These are phyloP conservation scores for Leptoclinus maculatus DNA, from an alignment of 2,797 vertebrate genomes.

Conservation along the genomic window DNA sequence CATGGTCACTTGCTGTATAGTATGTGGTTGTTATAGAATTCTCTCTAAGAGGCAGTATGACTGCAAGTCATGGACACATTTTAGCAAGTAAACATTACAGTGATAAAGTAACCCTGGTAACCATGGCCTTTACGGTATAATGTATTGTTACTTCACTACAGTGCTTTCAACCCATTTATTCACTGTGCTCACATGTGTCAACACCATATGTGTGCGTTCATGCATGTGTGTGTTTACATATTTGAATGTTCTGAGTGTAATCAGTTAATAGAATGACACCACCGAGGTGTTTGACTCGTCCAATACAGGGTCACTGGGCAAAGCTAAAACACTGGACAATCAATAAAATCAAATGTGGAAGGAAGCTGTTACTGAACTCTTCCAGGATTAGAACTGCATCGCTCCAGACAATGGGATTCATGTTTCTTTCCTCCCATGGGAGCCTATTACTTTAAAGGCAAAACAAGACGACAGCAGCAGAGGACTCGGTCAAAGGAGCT, in stretches of 20 bases:
- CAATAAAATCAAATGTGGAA: constrained; percentile 46
- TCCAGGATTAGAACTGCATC: constrained; percentile 33
- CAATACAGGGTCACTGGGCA: constrained; percentile 47
- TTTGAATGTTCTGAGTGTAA: not conserved
- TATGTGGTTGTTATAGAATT: not conserved
- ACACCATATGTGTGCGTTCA: constrained; percentile 1
- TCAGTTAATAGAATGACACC: constrained; percentile 36
- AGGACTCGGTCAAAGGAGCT: not conserved
- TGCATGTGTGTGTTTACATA: not conserved
- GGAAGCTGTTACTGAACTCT: constrained; percentile 39
- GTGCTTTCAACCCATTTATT: constrained; percentile 6
- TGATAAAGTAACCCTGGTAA: not conserved
- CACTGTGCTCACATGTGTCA: not conserved
- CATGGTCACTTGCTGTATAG: not conserved
- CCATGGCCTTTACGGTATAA: not conserved
- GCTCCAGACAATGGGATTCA: constrained; percentile 16
- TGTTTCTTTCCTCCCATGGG: constrained; percentile 1
- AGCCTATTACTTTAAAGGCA: constrained; percentile 15
- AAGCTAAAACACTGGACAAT: constrained; percentile 55
- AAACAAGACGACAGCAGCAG: not conserved
- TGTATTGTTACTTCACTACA: not conserved
- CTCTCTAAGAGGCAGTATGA: not conserved
- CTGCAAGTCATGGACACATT: constrained; percentile 4
- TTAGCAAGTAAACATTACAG: not conserved
- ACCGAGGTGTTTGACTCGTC: constrained; percentile 34